A percentile compares a stretch with the other conserved stretches of the same genome.
Evolutionary conservation across 2,888 invertebrate species (phyloP).

Genomic region (Clusia tigrina): DNA sequence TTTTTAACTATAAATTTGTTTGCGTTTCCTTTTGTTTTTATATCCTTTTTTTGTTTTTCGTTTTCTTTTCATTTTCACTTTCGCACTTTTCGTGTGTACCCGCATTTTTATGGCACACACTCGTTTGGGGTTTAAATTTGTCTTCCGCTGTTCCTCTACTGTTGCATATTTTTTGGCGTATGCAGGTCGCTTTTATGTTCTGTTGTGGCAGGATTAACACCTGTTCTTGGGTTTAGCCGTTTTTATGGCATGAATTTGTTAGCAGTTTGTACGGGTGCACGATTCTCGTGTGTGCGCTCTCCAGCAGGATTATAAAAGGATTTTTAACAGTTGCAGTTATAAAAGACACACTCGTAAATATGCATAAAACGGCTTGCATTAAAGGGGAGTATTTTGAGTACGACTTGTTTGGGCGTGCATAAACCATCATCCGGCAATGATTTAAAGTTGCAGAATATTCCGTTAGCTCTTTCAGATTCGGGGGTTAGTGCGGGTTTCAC

Average conservation of each 20-base stretch:
- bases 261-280: background rate
- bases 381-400: no score
- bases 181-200: background rate
- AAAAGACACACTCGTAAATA: slow-evolving; percentile 7
- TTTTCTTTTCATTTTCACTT: background rate
- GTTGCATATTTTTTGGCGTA: background rate
- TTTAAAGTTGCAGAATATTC: no score
- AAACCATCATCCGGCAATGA: no score
- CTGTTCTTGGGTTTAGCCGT: slow-evolving; percentile 39
- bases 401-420: no score
- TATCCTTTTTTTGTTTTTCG: background rate
- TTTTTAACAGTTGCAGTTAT: background rate
- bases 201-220: slow-evolving; percentile 47
- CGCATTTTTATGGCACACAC: background rate
- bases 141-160: background rate
- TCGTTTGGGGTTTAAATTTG: background rate
- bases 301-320: background rate
- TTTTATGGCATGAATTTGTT: background rate
- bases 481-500: no score
- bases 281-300: background rate
- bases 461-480: no score
- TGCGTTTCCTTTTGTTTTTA: background rate
- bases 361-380: no score
- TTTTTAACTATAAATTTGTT: background rate
- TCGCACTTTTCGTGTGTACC: background rate